Conservation (phyloP, 2,113 vertebrate genomes). For the Onychostruthus taczanowskii region DNA sequence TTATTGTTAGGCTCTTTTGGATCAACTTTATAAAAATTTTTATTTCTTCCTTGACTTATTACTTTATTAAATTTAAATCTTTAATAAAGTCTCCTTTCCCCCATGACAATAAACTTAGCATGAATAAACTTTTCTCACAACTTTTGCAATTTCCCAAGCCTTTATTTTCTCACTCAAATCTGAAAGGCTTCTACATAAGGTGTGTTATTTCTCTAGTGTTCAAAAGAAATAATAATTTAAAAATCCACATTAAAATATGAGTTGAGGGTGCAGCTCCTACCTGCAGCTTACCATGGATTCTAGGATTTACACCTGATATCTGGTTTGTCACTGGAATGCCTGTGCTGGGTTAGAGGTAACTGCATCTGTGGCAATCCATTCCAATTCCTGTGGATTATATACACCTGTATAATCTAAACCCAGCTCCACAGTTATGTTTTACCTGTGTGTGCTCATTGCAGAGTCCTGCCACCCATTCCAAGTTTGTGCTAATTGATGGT, state of each 20-base stretch:
- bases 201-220: neutral
- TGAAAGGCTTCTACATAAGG: neutral
- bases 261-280: neutral
- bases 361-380: neutral
- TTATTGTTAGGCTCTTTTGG: conserved; percentile 45
- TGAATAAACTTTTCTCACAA: conserved; percentile 50
- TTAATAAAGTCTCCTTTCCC: conserved; percentile 66
- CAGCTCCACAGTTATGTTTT: neutral
- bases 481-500: neutral
- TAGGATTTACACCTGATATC: neutral
- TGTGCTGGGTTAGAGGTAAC: neutral
- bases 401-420: neutral
- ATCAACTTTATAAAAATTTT: conserved; percentile 67
- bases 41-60: conserved; percentile 69
- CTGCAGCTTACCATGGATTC: neutral
- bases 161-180: neutral
- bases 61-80: conserved; percentile 77
- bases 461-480: neutral
- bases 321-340: neutral
- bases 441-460: neutral
- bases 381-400: neutral
- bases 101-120: conserved; percentile 58
- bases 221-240: neutral
- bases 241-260: neutral
- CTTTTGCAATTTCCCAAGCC: neutral